A percentile compares a stretch with the other conserved stretches of the same genome.
Evolutionary conservation across 2,797 vertebrate species (phyloP).

Genomic region (Loriculus beryllinus): DNA sequence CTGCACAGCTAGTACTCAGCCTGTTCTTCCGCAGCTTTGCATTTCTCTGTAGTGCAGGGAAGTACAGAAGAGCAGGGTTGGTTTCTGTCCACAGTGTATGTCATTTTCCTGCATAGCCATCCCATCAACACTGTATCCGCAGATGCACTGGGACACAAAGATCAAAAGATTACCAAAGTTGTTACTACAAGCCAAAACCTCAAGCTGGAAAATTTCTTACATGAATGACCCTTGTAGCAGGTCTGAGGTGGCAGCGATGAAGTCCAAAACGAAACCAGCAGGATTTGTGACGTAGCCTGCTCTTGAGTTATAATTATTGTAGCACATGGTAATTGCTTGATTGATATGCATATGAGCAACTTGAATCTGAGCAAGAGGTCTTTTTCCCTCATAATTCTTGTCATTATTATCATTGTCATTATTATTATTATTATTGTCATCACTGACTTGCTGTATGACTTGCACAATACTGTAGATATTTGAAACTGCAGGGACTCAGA

Average conservation of each 20-base stretch:
- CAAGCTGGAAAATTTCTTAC: neutral
- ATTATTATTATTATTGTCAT: neutral
- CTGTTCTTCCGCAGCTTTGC: neutral
- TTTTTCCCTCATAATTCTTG: neutral
- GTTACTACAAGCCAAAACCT: neutral
- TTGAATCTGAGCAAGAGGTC: neutral
- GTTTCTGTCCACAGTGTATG: fast-evolving
- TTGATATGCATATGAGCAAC: neutral
- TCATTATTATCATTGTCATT: neutral
- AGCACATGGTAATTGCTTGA: neutral
- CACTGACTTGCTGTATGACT: neutral
- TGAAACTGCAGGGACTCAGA: neutral
- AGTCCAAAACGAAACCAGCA: neutral
- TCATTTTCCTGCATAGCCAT: neutral
- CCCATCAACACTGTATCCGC: neutral
- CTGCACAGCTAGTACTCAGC: neutral
- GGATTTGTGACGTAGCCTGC: neutral
- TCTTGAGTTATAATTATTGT: neutral
- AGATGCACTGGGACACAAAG: neutral
- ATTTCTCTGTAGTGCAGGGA: neutral
- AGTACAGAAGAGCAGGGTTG: neutral
- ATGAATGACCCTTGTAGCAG: neutral
- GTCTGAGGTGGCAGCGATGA: neutral
- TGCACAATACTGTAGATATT: neutral
- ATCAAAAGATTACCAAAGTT: neutral